Evolutionary conservation across 1,140 invertebrate species (phyloP).

Genomic region (Cyrtorhinus lividipennis): DNA sequence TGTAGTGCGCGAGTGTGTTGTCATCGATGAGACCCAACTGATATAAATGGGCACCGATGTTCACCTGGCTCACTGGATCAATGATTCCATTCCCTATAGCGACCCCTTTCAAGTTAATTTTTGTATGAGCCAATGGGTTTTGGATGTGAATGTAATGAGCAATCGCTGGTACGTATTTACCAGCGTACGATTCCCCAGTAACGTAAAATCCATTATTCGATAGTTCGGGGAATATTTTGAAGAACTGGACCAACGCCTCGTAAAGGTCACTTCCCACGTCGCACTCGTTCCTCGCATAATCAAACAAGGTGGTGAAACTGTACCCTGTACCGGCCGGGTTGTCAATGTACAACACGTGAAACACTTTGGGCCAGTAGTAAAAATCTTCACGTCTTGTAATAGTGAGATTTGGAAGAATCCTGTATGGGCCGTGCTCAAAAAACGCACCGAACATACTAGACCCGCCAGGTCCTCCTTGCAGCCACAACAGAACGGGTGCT

Average conservation of each 20-base stretch:
- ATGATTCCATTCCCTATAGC: slow-evolving; percentile 74
- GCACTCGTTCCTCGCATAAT: slow-evolving; percentile 49
- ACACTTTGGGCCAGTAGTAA: slow-evolving; percentile 20
- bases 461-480: slow-evolving; percentile 61
- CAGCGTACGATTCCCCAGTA: slow-evolving; percentile 75
- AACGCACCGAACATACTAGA: slow-evolving; percentile 57
- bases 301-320: slow-evolving; percentile 33
- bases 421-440: slow-evolving; percentile 44
- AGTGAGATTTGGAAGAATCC: slow-evolving; percentile 27
- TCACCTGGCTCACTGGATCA: slow-evolving; percentile 60
- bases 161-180: slow-evolving; percentile 56
- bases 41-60: slow-evolving; percentile 68
- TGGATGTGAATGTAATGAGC: slow-evolving; percentile 56
- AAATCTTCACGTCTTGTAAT: slow-evolving; percentile 11
- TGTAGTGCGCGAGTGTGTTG: slow-evolving; percentile 28
- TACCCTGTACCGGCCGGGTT: slow-evolving; percentile 38
- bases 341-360: slow-evolving; percentile 53
- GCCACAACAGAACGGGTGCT: slow-evolving; percentile 54
- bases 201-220: slow-evolving; percentile 54
- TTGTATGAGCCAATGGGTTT: slow-evolving; percentile 37
- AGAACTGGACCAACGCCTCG: slow-evolving; percentile 41
- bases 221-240: slow-evolving; percentile 51
- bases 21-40: slow-evolving; percentile 43
- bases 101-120: slow-evolving; percentile 49
- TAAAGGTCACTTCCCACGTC: slow-evolving; percentile 29